Conservation (phyloP, 2,113 vertebrate genomes). For the Vulpes vulpes region DNA sequence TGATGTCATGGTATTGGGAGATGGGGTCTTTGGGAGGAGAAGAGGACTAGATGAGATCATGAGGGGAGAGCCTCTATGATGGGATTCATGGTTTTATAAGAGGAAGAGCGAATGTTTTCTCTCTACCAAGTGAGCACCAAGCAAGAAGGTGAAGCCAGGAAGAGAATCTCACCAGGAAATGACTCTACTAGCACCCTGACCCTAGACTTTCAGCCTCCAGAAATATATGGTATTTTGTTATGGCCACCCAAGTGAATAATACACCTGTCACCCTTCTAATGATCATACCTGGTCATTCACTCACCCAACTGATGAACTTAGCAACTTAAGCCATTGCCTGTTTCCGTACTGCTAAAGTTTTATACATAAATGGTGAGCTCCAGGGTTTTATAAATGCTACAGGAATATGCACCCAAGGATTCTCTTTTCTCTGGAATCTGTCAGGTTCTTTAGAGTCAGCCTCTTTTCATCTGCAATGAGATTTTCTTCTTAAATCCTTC, state of each 20-base stretch:
- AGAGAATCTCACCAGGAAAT: neutral
- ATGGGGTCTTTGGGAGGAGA: neutral
- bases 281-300: neutral
- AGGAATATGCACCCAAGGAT: neutral
- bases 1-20: neutral
- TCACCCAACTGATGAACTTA: neutral
- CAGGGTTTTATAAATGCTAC: neutral
- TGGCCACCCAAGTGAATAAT: neutral
- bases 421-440: constrained; percentile 28
- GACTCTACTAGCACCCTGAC: neutral
- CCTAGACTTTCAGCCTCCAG: neutral
- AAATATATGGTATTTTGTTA: neutral
- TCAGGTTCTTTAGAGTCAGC: constrained; percentile 10
- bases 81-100: neutral
- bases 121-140: neutral
- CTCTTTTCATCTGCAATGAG: constrained; percentile 49
- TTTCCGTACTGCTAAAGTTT: neutral
- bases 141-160: neutral
- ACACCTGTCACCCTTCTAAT: neutral
- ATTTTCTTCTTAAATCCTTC: constrained; percentile 65
- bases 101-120: neutral
- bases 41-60: neutral
- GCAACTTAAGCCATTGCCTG: neutral
- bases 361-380: neutral
- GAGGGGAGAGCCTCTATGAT: neutral